Percentiles rank a stretch among this genome's conserved stretches.
These are phyloP conservation scores for Ennomos erosarius DNA, from an alignment of 2,888 invertebrate genomes.

Conservation along the genomic window DNA sequence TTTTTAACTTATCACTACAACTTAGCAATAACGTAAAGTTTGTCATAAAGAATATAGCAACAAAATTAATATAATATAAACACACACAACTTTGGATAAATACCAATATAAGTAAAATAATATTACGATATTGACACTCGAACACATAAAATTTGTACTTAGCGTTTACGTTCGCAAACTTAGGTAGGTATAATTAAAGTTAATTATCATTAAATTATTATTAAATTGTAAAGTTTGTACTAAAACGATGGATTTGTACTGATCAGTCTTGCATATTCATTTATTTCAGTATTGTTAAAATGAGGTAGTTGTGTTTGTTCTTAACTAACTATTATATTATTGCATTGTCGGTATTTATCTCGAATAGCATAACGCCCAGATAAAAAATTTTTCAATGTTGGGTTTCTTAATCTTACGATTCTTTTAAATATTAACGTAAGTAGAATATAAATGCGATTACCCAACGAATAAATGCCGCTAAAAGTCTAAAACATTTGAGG, in stretches of 20 bases:
- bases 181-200: conserved; percentile 58
- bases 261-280: conserved; percentile 77
- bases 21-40: conserved; percentile 68
- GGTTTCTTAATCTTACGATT: conserved; percentile 6
- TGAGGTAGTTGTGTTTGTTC: conserved; percentile 63
- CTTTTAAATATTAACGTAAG: conserved; percentile 12
- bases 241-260: conserved; percentile 75
- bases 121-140: conserved; percentile 77
- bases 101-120: conserved; percentile 73
- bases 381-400: conserved; percentile 1
- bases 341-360: conserved; percentile 3
- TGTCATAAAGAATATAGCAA: conserved; percentile 78
- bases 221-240: conserved; percentile 65
- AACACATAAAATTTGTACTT: conserved; percentile 84
- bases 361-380: not conserved
- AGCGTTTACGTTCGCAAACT: conserved; percentile 71
- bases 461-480: conserved; percentile 41
- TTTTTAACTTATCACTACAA: conserved; percentile 55
- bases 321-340: conserved; percentile 27
- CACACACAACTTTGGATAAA: conserved; percentile 83
- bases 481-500: conserved; percentile 17
- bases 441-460: conserved; percentile 29
- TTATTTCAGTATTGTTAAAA: conserved; percentile 56
- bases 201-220: conserved; percentile 53
- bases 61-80: conserved; percentile 79